A percentile compares a stretch with the other conserved stretches of the same genome.
phyloP scores from a whole-genome alignment of 2,797 vertebrate species.

The Chrysocyon brachyurus region DNA sequence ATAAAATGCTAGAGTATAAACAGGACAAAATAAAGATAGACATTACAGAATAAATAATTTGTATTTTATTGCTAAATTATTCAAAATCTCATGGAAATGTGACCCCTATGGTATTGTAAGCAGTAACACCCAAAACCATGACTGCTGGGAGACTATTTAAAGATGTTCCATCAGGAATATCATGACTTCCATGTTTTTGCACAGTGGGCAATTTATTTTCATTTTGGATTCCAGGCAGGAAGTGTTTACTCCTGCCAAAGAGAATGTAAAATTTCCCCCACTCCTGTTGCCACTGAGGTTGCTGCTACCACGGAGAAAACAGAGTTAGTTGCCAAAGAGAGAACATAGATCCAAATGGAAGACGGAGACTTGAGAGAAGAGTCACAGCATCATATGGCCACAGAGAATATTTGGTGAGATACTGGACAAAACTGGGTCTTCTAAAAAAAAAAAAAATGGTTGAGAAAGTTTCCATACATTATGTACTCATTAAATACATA shows the following conservation, averaged over 20 bases:
- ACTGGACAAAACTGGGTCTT: background rate
- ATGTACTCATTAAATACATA: background rate
- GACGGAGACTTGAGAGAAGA: background rate
- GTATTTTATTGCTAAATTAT: constrained; percentile 64
- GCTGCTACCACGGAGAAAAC: constrained; percentile 35
- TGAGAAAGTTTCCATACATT: background rate
- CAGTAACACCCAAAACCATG: constrained; percentile 37
- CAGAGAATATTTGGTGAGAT: background rate
- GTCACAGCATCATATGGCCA: background rate
- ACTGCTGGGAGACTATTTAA: constrained; percentile 29
- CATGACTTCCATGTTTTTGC: constrained; percentile 70
- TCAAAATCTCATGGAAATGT: constrained; percentile 60
- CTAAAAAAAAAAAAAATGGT: background rate
- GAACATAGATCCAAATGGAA: constrained; percentile 34
- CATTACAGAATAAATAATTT: constrained; percentile 54
- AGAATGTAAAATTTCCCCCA: constrained; percentile 15
- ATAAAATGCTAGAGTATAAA: constrained; percentile 52
- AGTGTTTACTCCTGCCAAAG: constrained; percentile 57
- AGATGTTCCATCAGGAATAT: constrained; percentile 43
- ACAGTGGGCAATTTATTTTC: constrained; percentile 69
- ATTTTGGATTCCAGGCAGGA: constrained; percentile 63
- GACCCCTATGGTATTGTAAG: constrained; percentile 43
- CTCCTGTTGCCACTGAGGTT: background rate
- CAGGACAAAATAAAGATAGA: constrained; percentile 55
- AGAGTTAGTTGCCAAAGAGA: constrained; percentile 47